Evolutionary conservation across 2,797 vertebrate genomes (phyloP).

Genomic region (Fringilla coelebs): DNA sequence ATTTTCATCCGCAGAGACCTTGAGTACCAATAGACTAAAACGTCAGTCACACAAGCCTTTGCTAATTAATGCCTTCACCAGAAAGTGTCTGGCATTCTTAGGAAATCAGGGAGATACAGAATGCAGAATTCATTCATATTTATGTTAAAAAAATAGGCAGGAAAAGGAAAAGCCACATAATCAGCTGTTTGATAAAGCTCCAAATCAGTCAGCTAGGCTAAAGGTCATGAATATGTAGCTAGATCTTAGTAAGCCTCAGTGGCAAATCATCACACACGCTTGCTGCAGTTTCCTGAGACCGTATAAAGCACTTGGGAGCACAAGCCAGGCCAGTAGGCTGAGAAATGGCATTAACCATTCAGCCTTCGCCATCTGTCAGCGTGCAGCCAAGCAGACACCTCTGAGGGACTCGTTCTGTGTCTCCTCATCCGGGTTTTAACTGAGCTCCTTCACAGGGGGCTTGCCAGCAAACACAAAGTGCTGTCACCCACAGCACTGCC

Average conservation of each 20-base stretch:
- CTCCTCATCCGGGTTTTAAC: not conserved
- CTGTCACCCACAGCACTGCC: not conserved
- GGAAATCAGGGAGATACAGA: not conserved
- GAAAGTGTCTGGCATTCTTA: not conserved
- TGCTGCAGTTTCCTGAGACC: not conserved
- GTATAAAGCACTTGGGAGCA: not conserved
- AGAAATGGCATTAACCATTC: not conserved
- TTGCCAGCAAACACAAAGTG: not conserved
- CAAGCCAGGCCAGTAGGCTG: not conserved
- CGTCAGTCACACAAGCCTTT: not conserved
- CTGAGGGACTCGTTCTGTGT: not conserved
- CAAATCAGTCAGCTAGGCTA: not conserved
- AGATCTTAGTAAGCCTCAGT: not conserved
- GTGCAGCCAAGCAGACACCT: not conserved
- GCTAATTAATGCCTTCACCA: slow-evolving; percentile 3
- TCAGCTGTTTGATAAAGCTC: not conserved
- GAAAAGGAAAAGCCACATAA: not conserved
- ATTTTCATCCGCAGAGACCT: not conserved
- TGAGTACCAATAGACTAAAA: not conserved
- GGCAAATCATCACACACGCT: not conserved
- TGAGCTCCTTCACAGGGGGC: not conserved
- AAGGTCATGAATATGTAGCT: not conserved
- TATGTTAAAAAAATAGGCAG: not conserved
- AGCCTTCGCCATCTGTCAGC: not conserved
- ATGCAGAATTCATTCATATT: not conserved